Conservation (phyloP, 2,888 invertebrate genomes). For the Trissolcus japonicus region DNA sequence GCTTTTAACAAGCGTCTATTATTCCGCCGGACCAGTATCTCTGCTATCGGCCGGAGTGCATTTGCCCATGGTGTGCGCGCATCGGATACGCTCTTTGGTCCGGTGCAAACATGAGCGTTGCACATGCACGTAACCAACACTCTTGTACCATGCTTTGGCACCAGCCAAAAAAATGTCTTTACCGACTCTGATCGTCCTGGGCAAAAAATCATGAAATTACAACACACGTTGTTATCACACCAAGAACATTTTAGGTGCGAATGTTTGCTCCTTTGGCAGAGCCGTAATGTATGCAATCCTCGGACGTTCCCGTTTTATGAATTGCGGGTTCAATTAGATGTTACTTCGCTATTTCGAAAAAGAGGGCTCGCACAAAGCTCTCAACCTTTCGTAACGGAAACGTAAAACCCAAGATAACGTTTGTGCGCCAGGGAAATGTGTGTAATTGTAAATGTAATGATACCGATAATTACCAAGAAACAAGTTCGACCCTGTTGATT, state of each 20-base stretch:
- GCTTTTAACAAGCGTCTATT: constrained; percentile 61
- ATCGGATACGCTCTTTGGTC: constrained; percentile 25
- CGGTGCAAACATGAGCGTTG: constrained; percentile 12
- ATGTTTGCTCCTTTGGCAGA: constrained; percentile 19
- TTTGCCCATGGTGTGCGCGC: constrained; percentile 45
- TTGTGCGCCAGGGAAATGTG: no score
- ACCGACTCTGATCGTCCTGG: constrained; percentile 29
- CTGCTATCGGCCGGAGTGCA: constrained; percentile 52
- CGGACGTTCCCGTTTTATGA: not conserved
- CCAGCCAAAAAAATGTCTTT: constrained; percentile 45
- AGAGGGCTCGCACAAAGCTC: no score
- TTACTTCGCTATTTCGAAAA: not conserved
- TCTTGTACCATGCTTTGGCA: constrained; percentile 21
- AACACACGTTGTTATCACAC: constrained; percentile 28
- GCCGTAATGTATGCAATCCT: constrained; percentile 14
- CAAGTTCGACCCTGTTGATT: not conserved
- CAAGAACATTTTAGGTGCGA: constrained; percentile 17
- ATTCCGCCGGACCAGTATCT: constrained; percentile 56
- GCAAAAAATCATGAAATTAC: constrained; percentile 39
- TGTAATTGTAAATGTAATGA: not conserved
- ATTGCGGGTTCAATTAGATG: not conserved
- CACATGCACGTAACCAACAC: constrained; percentile 18
- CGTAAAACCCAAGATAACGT: no score
- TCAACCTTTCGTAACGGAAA: no score
- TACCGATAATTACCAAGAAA: not conserved